Evolutionary conservation across 2,797 vertebrate genomes (phyloP), one percentile per base, ranked within the genome.

Genomic region (Phoeniculus purpureus): DNA sequence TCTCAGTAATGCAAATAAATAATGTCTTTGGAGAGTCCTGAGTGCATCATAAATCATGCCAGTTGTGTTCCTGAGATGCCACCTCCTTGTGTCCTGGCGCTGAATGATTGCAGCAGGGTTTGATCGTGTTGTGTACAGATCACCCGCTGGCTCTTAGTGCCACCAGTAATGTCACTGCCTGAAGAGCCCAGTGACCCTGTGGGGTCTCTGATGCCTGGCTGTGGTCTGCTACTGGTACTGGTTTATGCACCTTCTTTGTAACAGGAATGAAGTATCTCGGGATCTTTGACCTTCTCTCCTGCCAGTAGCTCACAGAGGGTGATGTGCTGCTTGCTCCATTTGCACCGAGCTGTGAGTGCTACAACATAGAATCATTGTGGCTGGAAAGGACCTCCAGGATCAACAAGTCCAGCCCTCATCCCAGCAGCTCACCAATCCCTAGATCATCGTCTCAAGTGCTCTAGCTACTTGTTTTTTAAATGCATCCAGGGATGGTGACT

Each of bases 1-100:
- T 91, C 82, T 81, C 19, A 3, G 92, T 88, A 74, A 95, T 77
- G 92, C 87, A 81, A 84, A 92, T 87, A 93, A 87, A 88, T 89
- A 48, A 89, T 55, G 80, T 20, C 54, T 91, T 85, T 61, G 66
- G 87, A 91, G 89, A 94, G 82, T 10, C 67, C 83, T 67, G 80
- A 81, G 89, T 67, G 83, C 83, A 20, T n/a, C 74, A 29, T 15
- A 70, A 84, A 79, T 81, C 88, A 90, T 70, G 85, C 50, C 56
- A 48, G 77, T 6, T 10, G 16, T 23, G 87, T 5, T 62, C 67
- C 82, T 34, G 60, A 48, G 77, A 23, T 70, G 89, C 85, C 74
- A 64, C 80, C 88, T 84, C 82, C 85, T 37, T 18, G 5, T 31
- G 64, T 54, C 34, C 87, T 37, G 67, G 20, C 3, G 19, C 74